Base-by-base conservation (phyloP, 2,888 invertebrate species). In the Harpagoxenus sublaevis region DNA sequence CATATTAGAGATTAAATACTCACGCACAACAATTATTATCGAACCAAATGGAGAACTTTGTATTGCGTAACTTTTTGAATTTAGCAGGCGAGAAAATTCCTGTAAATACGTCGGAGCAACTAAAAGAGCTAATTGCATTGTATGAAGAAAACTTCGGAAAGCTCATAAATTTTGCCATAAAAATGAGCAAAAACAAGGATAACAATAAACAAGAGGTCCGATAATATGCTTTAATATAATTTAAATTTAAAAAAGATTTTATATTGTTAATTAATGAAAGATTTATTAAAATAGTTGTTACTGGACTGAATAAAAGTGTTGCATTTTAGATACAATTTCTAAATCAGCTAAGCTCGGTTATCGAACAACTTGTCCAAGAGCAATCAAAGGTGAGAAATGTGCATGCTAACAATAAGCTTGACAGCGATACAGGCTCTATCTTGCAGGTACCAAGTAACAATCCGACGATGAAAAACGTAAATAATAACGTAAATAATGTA, bases 241-340 rank as follows among this genome's bases (percentile, higher is more conserved):
- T 60, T 48, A 57, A 57, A n/a, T 3, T 1, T 31, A 45, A 4
- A 15, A 66, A 53, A 57, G 31, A 42, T 45, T 57, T 35, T 6
- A 45, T 2, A 3, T 42, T 42, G 53, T 55, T 28, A 12, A 55
- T 66, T 63, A n/a, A 66, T 23, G 8, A 0, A 12, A 12, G 9
- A 15, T 23, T 6, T 51, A 18, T 42, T 55, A n/a, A 2, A 1
- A n/a, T 6, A 53, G 1, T 31, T 18, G 35, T 35, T 35, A 42
- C 23, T 55, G 1, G 3, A 63, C 6, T 77, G 42, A 42, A 78
- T 6, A n/a, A 10, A 8, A n/a, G 2, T 8, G 1, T 48, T 39
- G 23, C 60, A 74, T 85, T 82, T 23, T 74, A 92, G 91, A 73
- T 60, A 60, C 87, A 90, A 60, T 87, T 89, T 84, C 78, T 87